These are phyloP conservation scores for Dolichallabes microphthalmus DNA, from an alignment of 2,113 vertebrate species.

Conservation along the genomic window DNA sequence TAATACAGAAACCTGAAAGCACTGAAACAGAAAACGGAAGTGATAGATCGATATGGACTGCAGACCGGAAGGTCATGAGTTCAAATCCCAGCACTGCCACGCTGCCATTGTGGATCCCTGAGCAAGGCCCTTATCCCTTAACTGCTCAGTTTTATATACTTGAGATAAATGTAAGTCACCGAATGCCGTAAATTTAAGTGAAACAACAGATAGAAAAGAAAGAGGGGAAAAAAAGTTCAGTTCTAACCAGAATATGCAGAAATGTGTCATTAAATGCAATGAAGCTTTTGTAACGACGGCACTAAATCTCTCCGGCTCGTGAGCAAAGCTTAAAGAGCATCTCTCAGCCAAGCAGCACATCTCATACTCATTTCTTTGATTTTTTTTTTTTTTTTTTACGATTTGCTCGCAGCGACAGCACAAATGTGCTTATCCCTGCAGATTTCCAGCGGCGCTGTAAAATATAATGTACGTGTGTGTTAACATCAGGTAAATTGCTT, in stretches of 20 bases:
- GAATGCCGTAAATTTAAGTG: background rate
- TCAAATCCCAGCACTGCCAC: too few relatives aligned
- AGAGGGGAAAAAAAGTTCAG: background rate
- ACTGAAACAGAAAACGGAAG: background rate
- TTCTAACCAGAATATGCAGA: slow-evolving; percentile 5
- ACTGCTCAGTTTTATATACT: too few relatives aligned
- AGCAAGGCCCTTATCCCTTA: too few relatives aligned
- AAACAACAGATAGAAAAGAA: slow-evolving; percentile 15
- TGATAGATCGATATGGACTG: background rate
- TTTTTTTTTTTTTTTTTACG: slow-evolving; percentile 26
- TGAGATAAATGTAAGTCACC: too few relatives aligned
- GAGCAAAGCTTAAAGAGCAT: slow-evolving; percentile 42
- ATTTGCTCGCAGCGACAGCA: slow-evolving; percentile 38
- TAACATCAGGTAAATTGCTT: slow-evolving; percentile 55
- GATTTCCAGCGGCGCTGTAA: slow-evolving; percentile 38
- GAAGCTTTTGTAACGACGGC: slow-evolving; percentile 33
- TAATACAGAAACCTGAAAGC: background rate
- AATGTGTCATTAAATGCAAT: slow-evolving; percentile 31
- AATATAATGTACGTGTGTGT: slow-evolving; percentile 44
- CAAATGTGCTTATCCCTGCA: slow-evolving; percentile 49
- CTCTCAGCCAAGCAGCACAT: slow-evolving; percentile 16
- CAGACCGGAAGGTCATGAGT: too few relatives aligned
- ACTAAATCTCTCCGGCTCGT: slow-evolving; percentile 41
- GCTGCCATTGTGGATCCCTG: too few relatives aligned
- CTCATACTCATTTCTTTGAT: slow-evolving; percentile 3